These are phyloP conservation scores for Sapayoa aenigma DNA, from an alignment of 2,113 vertebrate species.

Conservation along the genomic window DNA sequence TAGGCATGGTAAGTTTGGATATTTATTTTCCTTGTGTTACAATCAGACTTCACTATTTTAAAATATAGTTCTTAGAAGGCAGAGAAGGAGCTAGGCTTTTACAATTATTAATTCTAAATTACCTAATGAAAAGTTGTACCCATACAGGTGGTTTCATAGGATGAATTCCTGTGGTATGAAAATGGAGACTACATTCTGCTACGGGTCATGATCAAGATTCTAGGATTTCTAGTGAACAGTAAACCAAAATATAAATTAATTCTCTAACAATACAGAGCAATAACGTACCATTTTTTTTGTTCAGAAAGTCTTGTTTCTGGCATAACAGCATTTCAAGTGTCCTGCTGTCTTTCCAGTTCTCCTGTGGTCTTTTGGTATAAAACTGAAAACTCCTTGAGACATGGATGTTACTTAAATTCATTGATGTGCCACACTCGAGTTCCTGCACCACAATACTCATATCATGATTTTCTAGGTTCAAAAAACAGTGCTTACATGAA, in stretches of 20 bases:
- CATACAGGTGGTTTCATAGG: neutral
- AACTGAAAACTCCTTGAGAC: neutral
- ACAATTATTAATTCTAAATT: neutral
- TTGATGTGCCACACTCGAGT: neutral
- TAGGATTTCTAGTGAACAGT: neutral
- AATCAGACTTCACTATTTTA: neutral
- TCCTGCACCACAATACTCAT: neutral
- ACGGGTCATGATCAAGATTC: neutral
- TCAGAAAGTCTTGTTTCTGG: neutral
- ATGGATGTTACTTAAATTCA: neutral
- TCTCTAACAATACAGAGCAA: neutral
- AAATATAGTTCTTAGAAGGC: neutral
- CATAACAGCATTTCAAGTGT: neutral
- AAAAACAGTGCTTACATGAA: neutral
- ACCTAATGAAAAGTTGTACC: neutral
- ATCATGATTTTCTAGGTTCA: neutral
- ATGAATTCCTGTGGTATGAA: neutral
- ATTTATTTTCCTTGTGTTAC: neutral
- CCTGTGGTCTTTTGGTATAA: neutral
- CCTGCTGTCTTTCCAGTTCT: neutral
- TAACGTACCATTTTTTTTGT: neutral
- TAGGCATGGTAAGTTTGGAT: neutral
- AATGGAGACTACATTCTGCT: neutral
- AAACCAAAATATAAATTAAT: neutral
- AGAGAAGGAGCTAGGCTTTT: neutral